Evolutionary conservation across 2,113 vertebrate species (phyloP).

Genomic region (Sminthopsis crassicaudata): DNA sequence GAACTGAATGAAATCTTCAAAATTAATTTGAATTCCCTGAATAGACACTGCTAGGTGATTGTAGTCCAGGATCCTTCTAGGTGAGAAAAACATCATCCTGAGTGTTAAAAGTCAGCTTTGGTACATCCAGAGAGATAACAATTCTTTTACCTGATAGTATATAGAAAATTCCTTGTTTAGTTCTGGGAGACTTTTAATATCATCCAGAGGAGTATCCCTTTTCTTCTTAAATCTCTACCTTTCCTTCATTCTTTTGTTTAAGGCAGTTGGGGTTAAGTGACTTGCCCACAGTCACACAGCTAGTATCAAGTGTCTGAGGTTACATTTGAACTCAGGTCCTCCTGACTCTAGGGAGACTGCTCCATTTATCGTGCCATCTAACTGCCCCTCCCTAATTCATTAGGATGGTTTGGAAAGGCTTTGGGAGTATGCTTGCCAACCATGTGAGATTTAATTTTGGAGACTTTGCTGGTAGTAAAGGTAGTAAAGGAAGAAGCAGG

Average conservation of each 20-base stretch:
- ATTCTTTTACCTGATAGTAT: background rate
- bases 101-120: background rate
- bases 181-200: background rate
- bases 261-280: too few species aligned
- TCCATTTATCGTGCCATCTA: too few species aligned
- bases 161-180: background rate
- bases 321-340: too few species aligned
- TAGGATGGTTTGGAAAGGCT: background rate
- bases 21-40: background rate
- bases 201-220: background rate
- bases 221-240: background rate
- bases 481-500: background rate
- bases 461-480: background rate
- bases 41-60: background rate
- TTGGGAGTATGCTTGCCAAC: background rate
- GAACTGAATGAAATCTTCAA: background rate
- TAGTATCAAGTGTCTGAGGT: too few species aligned
- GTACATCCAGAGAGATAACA: background rate
- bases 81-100: background rate
- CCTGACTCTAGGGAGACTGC: too few species aligned
- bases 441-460: background rate
- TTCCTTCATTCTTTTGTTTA: background rate
- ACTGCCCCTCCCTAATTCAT: too few species aligned
- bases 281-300: too few species aligned
- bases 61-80: background rate